These are phyloP conservation scores for Hydrolagus affinis DNA, from an alignment of 2,113 vertebrate genomes.

Conservation along the genomic window DNA sequence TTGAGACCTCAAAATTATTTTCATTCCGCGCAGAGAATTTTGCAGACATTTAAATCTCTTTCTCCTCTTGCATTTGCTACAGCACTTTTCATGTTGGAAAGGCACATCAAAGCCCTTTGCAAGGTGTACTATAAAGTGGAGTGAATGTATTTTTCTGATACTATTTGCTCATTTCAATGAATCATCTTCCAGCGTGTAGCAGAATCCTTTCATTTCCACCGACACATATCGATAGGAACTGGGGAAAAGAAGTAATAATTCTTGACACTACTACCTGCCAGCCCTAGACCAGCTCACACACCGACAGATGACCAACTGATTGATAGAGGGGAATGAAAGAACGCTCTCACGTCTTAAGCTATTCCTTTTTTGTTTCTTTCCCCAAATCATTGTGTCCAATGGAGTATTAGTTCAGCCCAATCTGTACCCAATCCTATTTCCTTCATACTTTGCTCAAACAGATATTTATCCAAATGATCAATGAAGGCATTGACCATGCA, in stretches of 20 bases:
- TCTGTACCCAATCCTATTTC: too few species aligned
- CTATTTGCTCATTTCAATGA: neutral
- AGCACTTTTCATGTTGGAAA: neutral
- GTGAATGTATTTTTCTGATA: neutral
- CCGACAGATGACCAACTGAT: neutral
- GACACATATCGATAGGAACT: constrained; percentile 24
- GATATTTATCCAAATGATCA: too few species aligned
- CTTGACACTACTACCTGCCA: neutral
- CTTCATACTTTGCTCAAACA: too few species aligned
- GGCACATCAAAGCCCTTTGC: too few species aligned
- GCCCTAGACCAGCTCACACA: neutral
- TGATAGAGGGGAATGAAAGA: constrained; percentile 1
- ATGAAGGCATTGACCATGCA: too few species aligned
- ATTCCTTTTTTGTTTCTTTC: constrained; percentile 14
- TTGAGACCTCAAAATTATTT: neutral
- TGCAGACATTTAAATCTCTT: neutral
- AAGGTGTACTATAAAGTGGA: neutral
- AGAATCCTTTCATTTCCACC: neutral
- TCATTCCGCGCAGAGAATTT: neutral
- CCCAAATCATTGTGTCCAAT: too few species aligned
- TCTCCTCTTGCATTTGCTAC: neutral
- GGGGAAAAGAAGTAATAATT: neutral
- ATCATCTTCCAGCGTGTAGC: neutral
- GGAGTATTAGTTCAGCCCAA: too few species aligned
- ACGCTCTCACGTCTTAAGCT: neutral